Base-by-base conservation (phyloP, 2,888 invertebrate species). In the Marronus borbonicus region DNA sequence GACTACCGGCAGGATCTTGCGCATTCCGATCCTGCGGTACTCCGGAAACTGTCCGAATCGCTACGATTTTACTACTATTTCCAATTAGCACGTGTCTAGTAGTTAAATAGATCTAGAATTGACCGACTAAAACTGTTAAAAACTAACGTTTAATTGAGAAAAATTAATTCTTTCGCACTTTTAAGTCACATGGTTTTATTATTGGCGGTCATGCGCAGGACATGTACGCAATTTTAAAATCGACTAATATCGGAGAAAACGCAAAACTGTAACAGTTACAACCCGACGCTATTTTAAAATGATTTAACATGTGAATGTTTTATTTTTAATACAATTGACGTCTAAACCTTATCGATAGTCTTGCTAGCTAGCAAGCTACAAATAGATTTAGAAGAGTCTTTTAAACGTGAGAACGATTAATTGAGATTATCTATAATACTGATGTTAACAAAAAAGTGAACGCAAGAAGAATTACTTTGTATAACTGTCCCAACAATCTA, bases 311-410 rank as follows among this genome's bases (percentile, higher is more conserved):
- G 84, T 84, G 83, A 81, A 80, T 82, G 85, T 85, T 86, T 86
- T 86, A 86, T 86, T 86, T 86, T 85, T 84, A 80, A 82, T 80
- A 81, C 81, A 82, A 81, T 82, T 85, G 85, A 85, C 86, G 86
- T 85, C 83, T 80, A 81, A 82, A 81, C 80, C 82, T 82, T 83
- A 82, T 83, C 82, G 83, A 78, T 81, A 82, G 81, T 84, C 83
- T 84, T 84, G 84, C 60, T 74, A 58, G 58, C 60, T 65, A 75
- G 28, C 76, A 60, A 52, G 62, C 52, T 70, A 55, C 31, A 60
- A 17, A 60, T 60, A 60, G 17, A 20, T n/a, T 3, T 17, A 52
- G n/a, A n/a, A 14, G n/a, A 52, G 52, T 52, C 17, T 52, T 52
- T 7, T 3, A 52, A 52, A n/a, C 14, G 52, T 44, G 12, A 12